These are phyloP conservation scores for Andrena chrysosceles DNA, from an alignment of 2,888 invertebrate genomes.

Conservation along the genomic window DNA sequence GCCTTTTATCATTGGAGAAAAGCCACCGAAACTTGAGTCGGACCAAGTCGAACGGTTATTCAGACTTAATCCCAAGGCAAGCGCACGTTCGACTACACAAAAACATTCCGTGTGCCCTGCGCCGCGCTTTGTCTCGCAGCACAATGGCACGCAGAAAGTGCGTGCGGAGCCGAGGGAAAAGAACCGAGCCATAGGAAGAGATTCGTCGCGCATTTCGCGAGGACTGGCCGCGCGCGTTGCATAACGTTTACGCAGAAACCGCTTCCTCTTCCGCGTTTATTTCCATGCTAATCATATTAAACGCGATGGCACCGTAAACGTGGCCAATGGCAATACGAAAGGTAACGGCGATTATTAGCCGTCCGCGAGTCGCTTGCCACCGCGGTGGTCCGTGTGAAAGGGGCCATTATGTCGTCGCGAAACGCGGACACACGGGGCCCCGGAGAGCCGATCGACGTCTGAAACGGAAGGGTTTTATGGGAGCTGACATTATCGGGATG, in stretches of 20 bases:
- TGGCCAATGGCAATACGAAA: not conserved
- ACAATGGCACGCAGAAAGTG: too few species aligned
- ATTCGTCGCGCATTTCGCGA: constrained; percentile 21
- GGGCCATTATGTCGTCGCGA: constrained; percentile 16
- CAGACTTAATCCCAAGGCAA: too few species aligned
- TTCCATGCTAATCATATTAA: constrained; percentile 51
- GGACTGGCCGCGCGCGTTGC: constrained; percentile 17
- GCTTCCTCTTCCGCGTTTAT: constrained; percentile 54
- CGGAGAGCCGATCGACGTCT: not conserved
- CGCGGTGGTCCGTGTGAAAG: constrained; percentile 25
- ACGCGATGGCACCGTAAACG: constrained; percentile 7
- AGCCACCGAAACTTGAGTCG: too few species aligned
- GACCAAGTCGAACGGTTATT: too few species aligned
- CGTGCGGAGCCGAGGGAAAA: not conserved
- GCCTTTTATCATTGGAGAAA: too few species aligned
- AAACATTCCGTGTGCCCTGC: too few species aligned
- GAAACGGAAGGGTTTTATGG: not conserved
- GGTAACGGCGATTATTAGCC: constrained; percentile 26
- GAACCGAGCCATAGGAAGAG: not conserved
- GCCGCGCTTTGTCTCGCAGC: too few species aligned
- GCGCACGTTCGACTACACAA: too few species aligned
- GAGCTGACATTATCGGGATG: not conserved
- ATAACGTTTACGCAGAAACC: constrained; percentile 37
- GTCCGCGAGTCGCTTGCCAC: not conserved
- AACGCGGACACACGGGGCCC: not conserved